Conservation (phyloP, 53 echinoderm and acorn worm species). For the Hippasteria phrygiana region DNA sequence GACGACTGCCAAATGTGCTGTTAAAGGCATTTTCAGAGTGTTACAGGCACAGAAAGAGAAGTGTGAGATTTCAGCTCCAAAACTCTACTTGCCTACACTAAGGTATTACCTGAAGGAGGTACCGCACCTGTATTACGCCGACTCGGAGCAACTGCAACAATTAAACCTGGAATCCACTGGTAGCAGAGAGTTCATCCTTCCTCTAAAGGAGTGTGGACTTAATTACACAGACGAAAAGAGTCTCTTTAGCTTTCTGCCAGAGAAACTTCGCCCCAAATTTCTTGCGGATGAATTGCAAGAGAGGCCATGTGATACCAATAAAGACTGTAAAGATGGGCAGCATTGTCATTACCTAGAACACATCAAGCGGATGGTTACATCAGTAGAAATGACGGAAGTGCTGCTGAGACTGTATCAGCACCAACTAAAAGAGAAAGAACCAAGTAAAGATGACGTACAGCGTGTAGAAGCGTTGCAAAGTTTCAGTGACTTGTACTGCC, state of each 20-base stretch:
- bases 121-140: constrained; percentile 45
- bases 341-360: constrained; percentile 3
- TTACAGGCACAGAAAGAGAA: neutral
- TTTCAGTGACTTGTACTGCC: constrained; percentile 22
- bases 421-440: constrained; percentile 17
- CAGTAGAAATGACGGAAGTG: constrained; percentile 45
- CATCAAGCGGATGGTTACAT: constrained; percentile 40
- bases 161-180: neutral
- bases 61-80: constrained; percentile 32
- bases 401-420: constrained; percentile 46
- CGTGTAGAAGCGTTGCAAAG: constrained; percentile 13
- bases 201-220: constrained; percentile 30
- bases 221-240: neutral
- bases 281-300: constrained; percentile 33
- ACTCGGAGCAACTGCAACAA: constrained; percentile 15
- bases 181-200: constrained; percentile 40
- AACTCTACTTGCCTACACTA: constrained; percentile 42
- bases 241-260: constrained; percentile 21
- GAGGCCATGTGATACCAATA: constrained; percentile 34
- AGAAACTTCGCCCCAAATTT: constrained; percentile 28
- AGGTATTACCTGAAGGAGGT: constrained; percentile 17
- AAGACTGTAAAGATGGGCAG: constrained; percentile 6
- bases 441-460: neutral
- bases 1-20: neutral
- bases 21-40: neutral